Percentiles rank a stretch among this genome's conserved stretches.
phyloP scores from a whole-genome alignment of 2,888 invertebrate species.

The Cosmia pyralina region DNA sequence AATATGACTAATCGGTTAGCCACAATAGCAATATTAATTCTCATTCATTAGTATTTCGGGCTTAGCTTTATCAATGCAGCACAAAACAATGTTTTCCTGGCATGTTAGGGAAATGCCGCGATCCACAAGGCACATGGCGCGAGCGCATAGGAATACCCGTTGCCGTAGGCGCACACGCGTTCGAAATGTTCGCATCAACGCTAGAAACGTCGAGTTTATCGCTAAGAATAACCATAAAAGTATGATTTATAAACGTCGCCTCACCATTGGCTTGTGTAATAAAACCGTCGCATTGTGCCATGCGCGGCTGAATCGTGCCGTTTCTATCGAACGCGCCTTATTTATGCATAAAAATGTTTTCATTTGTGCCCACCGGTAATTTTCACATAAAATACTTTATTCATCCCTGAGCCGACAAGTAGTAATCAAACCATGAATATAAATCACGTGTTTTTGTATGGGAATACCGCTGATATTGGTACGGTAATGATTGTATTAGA shows the following conservation, averaged over 20 bases:
- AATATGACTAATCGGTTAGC: constrained; percentile 10
- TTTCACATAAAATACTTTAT: constrained; percentile 54
- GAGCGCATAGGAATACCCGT: constrained; percentile 43
- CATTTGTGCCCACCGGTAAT: constrained; percentile 56
- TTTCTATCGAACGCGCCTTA: constrained; percentile 74
- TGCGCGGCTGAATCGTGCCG: constrained; percentile 74
- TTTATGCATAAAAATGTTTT: constrained; percentile 69
- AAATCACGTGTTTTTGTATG: constrained; percentile 25
- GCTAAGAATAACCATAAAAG: constrained; percentile 84
- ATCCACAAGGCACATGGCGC: constrained; percentile 26
- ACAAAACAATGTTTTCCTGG: constrained; percentile 22
- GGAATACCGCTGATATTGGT: constrained; percentile 27
- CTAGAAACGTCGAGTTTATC: constrained; percentile 79
- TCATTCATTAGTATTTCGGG: neutral
- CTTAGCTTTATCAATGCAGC: constrained; percentile 21
- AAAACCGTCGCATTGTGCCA: constrained; percentile 79
- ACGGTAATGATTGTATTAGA: constrained; percentile 25
- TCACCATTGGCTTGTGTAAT: constrained; percentile 79
- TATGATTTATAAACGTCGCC: constrained; percentile 86
- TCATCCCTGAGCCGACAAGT: constrained; percentile 29
- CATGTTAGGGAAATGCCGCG: constrained; percentile 10
- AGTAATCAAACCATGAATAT: constrained; percentile 44
- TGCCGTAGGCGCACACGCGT: constrained; percentile 47
- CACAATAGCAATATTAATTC: constrained; percentile 13
- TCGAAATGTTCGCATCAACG: constrained; percentile 57